Percentiles rank a stretch among this genome's conserved stretches.
Evolutionary conservation across 2,888 invertebrate genomes (phyloP).

Genomic region (Lingula anatina): DNA sequence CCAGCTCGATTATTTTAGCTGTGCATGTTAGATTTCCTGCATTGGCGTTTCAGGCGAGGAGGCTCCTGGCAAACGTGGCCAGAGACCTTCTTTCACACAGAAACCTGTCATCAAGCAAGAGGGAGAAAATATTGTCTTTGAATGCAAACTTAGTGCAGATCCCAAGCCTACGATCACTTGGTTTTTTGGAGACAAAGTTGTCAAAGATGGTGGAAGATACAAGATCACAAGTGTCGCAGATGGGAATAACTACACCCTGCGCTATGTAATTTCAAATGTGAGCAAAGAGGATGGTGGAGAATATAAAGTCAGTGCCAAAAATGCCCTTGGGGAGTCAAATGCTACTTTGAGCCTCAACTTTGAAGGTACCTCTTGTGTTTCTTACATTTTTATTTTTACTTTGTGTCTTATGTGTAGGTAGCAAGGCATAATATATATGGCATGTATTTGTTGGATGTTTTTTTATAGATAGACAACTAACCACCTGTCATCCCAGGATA

Average conservation of each 20-base stretch:
- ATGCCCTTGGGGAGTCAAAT: conserved; percentile 85
- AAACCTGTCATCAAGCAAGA: conserved; percentile 97
- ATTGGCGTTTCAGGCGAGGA: too few species aligned
- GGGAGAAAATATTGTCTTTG: conserved; percentile 71
- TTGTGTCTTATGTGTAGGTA: too few species aligned
- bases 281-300: conserved; percentile 76
- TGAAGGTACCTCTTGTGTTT: conserved; percentile 40
- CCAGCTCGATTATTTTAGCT: too few species aligned
- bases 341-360: conserved; percentile 81
- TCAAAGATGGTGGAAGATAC: conserved; percentile 77
- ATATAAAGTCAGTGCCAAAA: conserved; percentile 88
- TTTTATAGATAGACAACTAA: too few species aligned
- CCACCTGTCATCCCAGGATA: too few species aligned
- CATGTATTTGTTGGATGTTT: too few species aligned
- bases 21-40: too few species aligned
- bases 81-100: conserved; percentile 94
- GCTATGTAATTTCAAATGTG: conserved; percentile 80
- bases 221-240: conserved; percentile 70
- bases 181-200: conserved; percentile 82
- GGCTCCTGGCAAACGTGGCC: too few species aligned
- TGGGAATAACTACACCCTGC: conserved; percentile 71
- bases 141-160: conserved; percentile 40
- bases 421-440: too few species aligned
- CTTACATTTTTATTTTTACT: too few species aligned
- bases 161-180: conserved; percentile 82